A percentile compares a stretch with the other conserved stretches of the same genome.
phyloP scores from a whole-genome alignment of 2,888 invertebrate genomes.

The Drosophila neotestacea region DNA sequence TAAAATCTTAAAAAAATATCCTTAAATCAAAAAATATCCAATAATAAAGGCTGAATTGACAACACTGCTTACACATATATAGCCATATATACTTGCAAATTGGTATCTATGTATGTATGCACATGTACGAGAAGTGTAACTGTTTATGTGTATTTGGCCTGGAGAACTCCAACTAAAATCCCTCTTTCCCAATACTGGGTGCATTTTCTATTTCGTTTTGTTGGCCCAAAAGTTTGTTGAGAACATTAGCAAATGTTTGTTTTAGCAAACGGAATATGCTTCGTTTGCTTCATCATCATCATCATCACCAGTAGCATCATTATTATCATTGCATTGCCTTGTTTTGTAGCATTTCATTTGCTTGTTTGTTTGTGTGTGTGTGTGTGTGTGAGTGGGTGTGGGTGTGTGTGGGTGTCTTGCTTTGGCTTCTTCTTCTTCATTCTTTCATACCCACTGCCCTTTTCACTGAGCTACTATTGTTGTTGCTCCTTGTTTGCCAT shows the following conservation, averaged over 20 bases:
- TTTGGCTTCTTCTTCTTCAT: conserved; percentile 52
- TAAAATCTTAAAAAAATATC: not conserved
- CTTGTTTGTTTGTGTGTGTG: conserved; percentile 36
- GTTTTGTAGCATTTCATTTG: conserved; percentile 56
- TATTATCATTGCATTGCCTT: conserved; percentile 46
- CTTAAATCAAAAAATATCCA: too few relatives aligned
- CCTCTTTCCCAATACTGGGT: conserved; percentile 28
- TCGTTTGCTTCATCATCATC: conserved; percentile 70
- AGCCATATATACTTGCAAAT: conserved; percentile 13
- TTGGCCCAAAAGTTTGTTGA: conserved; percentile 74
- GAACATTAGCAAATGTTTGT: conserved; percentile 81
- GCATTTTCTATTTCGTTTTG: conserved; percentile 63
- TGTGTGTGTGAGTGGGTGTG: too few relatives aligned
- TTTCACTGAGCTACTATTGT: conserved; percentile 29
- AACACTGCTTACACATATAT: too few relatives aligned
- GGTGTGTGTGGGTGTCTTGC: conserved; percentile 51
- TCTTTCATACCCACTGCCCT: conserved; percentile 31
- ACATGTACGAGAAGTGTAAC: conserved; percentile 27
- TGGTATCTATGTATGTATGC: not conserved
- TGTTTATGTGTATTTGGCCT: conserved; percentile 77
- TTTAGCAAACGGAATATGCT: conserved; percentile 77
- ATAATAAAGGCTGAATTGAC: too few relatives aligned
- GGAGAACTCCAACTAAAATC: conserved; percentile 50
- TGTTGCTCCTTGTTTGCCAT: conserved; percentile 71
- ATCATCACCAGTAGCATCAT: conserved; percentile 26